Conservation (phyloP, 64 coral and sea anemone genomes). For the Astreopora myriophthalma region DNA sequence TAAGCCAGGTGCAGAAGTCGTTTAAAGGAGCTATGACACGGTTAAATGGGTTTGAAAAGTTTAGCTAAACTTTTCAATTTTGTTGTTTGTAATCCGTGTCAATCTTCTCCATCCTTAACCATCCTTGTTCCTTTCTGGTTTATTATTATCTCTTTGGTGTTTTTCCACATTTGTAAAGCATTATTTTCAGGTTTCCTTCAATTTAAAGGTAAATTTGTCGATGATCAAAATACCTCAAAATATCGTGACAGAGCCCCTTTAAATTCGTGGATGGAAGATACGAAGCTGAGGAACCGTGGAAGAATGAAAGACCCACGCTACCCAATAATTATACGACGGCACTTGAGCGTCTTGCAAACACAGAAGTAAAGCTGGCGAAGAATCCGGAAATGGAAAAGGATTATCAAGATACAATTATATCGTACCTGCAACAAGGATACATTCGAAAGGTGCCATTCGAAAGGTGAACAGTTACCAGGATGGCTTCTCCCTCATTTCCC, state of each 20-base stretch:
- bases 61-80: too few relatives aligned
- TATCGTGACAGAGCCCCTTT: too few relatives aligned
- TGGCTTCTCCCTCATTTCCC: slow-evolving; percentile 58
- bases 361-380: slow-evolving; percentile 57
- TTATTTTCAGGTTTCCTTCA: too few relatives aligned
- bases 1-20: slow-evolving; percentile 7
- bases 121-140: too few relatives aligned
- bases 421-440: slow-evolving; percentile 51
- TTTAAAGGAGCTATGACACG: too few relatives aligned
- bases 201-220: too few relatives aligned
- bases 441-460: slow-evolving; percentile 24
- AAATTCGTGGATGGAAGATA: neutral
- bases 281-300: slow-evolving; percentile 57
- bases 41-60: too few relatives aligned
- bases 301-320: slow-evolving; percentile 37
- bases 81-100: too few relatives aligned
- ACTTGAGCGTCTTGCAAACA: slow-evolving; percentile 69
- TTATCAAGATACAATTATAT: neutral
- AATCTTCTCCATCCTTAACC: too few relatives aligned
- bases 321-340: neutral
- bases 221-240: too few relatives aligned
- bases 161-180: too few relatives aligned
- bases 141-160: too few relatives aligned
- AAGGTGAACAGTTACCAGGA: neutral
- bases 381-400: neutral